phyloP scores from a whole-genome alignment of 2,113 vertebrate species.

The Istiophorus platypterus region DNA sequence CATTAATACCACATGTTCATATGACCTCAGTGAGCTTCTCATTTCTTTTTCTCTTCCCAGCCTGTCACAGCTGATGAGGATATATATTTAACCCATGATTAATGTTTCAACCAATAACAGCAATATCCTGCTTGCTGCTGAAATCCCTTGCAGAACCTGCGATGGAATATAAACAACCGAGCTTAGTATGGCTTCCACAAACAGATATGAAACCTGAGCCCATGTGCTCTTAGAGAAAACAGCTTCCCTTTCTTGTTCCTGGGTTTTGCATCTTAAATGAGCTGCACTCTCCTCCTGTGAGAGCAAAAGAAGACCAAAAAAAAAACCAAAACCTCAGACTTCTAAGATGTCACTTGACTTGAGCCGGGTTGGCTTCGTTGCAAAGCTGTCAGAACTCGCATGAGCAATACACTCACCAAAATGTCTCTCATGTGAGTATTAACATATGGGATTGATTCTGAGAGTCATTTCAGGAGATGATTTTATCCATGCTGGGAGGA shows the following conservation, averaged over 20 bases:
- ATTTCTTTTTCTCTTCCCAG: slow-evolving; percentile 49
- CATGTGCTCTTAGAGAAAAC: slow-evolving; percentile 64
- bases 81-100: slow-evolving; percentile 70
- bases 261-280: slow-evolving; percentile 59
- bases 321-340: slow-evolving; percentile 44
- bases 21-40: slow-evolving; percentile 44
- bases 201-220: slow-evolving; percentile 73
- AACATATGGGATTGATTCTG: slow-evolving; percentile 59
- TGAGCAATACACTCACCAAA: slow-evolving; percentile 39
- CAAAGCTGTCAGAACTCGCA: slow-evolving; percentile 58
- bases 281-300: slow-evolving; percentile 57
- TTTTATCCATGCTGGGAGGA: slow-evolving; percentile 47
- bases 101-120: slow-evolving; percentile 69
- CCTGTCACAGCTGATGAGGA: slow-evolving; percentile 30
- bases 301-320: slow-evolving; percentile 70
- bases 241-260: slow-evolving; percentile 46
- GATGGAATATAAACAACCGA: slow-evolving; percentile 69
- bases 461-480: slow-evolving; percentile 30
- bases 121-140: slow-evolving; percentile 60
- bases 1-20: slow-evolving; percentile 54
- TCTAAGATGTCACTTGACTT: slow-evolving; percentile 66
- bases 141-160: slow-evolving; percentile 52
- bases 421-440: slow-evolving; percentile 47
- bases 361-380: slow-evolving; percentile 31
- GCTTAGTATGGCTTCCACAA: slow-evolving; percentile 65